A percentile compares a stretch with the other conserved stretches of the same genome.
Conservation (phyloP, 2,113 vertebrate species). For the Tyrannus savana region DNA sequence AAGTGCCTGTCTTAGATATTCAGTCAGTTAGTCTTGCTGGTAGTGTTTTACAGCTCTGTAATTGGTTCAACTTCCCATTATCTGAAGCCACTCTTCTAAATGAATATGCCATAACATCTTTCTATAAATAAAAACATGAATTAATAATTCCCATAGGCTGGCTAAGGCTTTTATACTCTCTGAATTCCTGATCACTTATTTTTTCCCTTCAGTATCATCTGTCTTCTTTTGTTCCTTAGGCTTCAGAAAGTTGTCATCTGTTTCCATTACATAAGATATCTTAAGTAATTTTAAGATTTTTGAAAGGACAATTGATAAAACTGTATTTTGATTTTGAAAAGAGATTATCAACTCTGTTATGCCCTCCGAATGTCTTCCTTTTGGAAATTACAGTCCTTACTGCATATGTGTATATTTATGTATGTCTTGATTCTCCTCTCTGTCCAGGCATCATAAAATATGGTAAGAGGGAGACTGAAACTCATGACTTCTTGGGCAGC, state of each 20-base stretch:
- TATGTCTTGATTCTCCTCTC: neutral
- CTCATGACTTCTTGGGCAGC: neutral
- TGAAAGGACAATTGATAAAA: neutral
- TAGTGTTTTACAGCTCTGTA: neutral
- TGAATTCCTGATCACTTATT: neutral
- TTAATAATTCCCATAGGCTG: neutral
- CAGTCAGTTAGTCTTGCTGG: neutral
- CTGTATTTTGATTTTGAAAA: neutral
- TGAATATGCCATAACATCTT: neutral
- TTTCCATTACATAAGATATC: neutral
- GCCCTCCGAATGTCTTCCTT: neutral
- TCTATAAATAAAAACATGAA: neutral
- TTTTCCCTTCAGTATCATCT: neutral
- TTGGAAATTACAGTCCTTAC: neutral
- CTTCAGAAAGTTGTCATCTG: neutral
- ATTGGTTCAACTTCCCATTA: neutral
- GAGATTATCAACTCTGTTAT: neutral
- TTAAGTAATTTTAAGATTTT: neutral
- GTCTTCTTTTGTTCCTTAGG: neutral
- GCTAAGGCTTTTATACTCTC: neutral
- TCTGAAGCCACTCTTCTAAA: neutral
- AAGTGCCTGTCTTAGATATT: neutral
- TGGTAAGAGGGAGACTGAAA: fast-evolving
- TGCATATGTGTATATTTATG: neutral
- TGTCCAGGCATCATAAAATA: neutral